phyloP scores from a whole-genome alignment of 2,888 invertebrate genomes.

The Prosopocoilus inquinatus region DNA sequence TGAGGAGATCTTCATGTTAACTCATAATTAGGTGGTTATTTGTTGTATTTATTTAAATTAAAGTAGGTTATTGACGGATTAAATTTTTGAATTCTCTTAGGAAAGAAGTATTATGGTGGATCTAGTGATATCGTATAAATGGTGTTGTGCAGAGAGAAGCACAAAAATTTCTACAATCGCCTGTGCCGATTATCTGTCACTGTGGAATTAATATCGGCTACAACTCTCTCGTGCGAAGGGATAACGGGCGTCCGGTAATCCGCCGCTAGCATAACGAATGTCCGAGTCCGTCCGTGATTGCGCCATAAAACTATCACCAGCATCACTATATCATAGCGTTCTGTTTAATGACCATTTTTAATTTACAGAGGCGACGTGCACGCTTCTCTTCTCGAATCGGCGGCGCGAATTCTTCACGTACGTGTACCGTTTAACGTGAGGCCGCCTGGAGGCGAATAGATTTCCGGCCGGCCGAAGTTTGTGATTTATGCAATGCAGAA shows the following conservation, averaged over 20 bases:
- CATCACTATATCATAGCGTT: slow-evolving; percentile 26
- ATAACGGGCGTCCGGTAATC: slow-evolving; percentile 36
- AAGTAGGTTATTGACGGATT: too few relatives aligned
- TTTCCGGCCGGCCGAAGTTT: slow-evolving; percentile 29
- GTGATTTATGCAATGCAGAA: slow-evolving; percentile 37
- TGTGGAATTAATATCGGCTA: slow-evolving; percentile 35
- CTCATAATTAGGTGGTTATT: too few relatives aligned
- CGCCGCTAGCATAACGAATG: slow-evolving; percentile 33
- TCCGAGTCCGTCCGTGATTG: slow-evolving; percentile 33
- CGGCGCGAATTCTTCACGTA: too few relatives aligned
- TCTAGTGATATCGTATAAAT: too few relatives aligned
- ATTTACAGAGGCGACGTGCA: slow-evolving; percentile 15
- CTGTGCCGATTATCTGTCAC: slow-evolving; percentile 34
- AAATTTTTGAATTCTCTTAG: too few relatives aligned
- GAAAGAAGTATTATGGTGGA: too few relatives aligned
- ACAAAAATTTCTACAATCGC: not conserved
- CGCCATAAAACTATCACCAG: slow-evolving; percentile 34
- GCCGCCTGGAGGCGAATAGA: slow-evolving; percentile 20
- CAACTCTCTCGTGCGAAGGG: slow-evolving; percentile 31
- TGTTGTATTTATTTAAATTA: too few relatives aligned
- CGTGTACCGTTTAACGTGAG: too few relatives aligned
- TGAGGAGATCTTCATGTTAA: too few relatives aligned
- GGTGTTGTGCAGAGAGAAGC: not conserved
- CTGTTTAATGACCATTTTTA: slow-evolving; percentile 22
- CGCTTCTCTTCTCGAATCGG: too few relatives aligned